Evolutionary conservation across 1,140 invertebrate genomes (phyloP).

Genomic region (Zaprionus africanus): DNA sequence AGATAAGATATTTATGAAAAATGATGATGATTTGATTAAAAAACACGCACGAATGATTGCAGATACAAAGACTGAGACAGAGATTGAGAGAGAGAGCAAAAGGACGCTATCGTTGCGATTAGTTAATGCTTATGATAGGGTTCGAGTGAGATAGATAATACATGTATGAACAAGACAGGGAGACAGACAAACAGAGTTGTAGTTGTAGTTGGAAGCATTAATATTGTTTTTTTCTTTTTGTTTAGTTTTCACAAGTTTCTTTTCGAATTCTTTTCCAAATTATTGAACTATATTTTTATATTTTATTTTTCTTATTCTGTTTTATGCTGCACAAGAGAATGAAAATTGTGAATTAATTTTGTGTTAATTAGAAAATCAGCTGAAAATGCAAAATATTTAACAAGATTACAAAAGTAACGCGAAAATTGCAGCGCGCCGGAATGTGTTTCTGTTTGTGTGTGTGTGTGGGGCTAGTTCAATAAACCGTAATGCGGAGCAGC

Average conservation of each 20-base stretch:
- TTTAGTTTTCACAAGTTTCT: constrained; percentile 44
- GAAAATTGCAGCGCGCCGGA: constrained; percentile 18
- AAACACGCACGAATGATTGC: constrained; percentile 31
- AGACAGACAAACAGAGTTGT: constrained; percentile 26
- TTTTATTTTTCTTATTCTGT: constrained; percentile 14
- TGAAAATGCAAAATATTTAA: constrained; percentile 40
- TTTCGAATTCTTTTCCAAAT: constrained; percentile 28
- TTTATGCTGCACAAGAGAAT: constrained; percentile 50
- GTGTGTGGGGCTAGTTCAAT: constrained; percentile 50
- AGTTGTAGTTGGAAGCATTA: constrained; percentile 11
- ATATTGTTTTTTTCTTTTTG: constrained; percentile 23
- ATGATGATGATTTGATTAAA: constrained; percentile 27
- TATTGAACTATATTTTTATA: constrained; percentile 11
- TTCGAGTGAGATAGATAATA: constrained; percentile 1
- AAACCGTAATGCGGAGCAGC: constrained; percentile 42
- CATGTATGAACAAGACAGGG: not conserved
- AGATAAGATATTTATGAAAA: constrained; percentile 29
- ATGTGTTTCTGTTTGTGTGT: not conserved
- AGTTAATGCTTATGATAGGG: constrained; percentile 37
- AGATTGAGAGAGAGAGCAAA: constrained; percentile 9
- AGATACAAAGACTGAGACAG: not conserved
- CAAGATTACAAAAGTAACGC: constrained; percentile 2
- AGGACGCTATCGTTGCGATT: constrained; percentile 73
- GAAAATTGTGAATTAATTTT: constrained; percentile 53
- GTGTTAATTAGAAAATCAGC: constrained; percentile 32